Evolutionary conservation across 2,888 invertebrate genomes (phyloP).

Genomic region (Trachelus stipa): DNA sequence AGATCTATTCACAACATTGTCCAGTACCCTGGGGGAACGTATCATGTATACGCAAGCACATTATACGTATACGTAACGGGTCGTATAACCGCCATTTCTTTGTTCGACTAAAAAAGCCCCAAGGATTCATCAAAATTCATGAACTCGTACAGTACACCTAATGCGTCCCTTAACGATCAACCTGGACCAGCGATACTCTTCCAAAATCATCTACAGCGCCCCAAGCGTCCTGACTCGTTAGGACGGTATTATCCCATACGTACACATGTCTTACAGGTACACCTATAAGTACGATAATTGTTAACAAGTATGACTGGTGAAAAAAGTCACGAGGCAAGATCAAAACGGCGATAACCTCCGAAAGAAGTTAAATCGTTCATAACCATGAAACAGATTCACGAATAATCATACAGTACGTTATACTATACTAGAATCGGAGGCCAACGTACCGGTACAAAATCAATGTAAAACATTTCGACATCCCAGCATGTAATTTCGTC

Average conservation of each 20-base stretch:
- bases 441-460: neutral
- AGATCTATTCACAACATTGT: conserved; percentile 1
- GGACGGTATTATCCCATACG: neutral
- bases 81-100: conserved; percentile 2
- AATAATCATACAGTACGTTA: neutral
- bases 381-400: neutral
- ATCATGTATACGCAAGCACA: neutral
- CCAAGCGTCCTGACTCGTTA: neutral
- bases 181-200: neutral
- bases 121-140: conserved; percentile 5
- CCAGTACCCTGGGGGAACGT: neutral
- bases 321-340: neutral
- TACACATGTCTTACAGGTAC: neutral
- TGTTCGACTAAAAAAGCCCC: neutral
- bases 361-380: neutral
- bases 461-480: neutral
- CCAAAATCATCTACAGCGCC: neutral
- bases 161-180: neutral
- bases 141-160: neutral
- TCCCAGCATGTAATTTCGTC: neutral
- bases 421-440: neutral
- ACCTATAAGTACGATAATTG: neutral
- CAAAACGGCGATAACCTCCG: neutral
- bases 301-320: neutral
- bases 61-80: conserved; percentile 6